These are phyloP conservation scores for Chorisops tibialis DNA, from an alignment of 2,888 invertebrate genomes.

Conservation along the genomic window DNA sequence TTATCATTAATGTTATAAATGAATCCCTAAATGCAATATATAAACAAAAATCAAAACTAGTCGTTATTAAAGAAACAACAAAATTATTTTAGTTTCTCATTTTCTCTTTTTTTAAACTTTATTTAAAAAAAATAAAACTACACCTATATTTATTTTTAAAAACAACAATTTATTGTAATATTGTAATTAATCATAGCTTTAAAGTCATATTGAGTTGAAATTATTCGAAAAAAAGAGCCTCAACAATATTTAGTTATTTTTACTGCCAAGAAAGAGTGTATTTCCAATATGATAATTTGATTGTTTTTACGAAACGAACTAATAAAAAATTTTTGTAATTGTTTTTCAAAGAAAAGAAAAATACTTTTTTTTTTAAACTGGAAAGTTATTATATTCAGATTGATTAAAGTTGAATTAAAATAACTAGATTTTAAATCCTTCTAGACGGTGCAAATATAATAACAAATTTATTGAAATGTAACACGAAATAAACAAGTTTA, in stretches of 20 bases:
- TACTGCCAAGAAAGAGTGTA: conserved; percentile 18
- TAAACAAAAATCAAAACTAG: conserved; percentile 10
- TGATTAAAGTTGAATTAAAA: too few species aligned
- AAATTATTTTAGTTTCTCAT: not conserved
- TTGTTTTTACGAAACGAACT: conserved; percentile 25
- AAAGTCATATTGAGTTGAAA: conserved; percentile 12
- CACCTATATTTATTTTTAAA: not conserved
- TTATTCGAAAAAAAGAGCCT: conserved; percentile 17
- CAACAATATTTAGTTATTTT: not conserved
- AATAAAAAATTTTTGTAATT: conserved; percentile 2
- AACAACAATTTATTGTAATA: conserved; percentile 8
- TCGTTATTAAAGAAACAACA: not conserved
- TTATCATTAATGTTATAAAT: not conserved
- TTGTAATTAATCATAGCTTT: conserved; percentile 1
- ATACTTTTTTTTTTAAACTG: too few species aligned
- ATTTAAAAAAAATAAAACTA: conserved; percentile 4
- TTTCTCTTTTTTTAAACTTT: not conserved
- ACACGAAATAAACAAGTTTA: conserved; percentile 10
- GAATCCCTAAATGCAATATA: not conserved
- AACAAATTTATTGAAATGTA: conserved; percentile 17
- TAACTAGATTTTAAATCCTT: not conserved
- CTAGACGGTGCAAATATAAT: conserved; percentile 8
- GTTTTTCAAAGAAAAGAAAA: not conserved
- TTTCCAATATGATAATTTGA: conserved; percentile 27
- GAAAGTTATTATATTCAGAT: too few species aligned